Evolutionary conservation across 2,797 vertebrate species (phyloP).

Genomic region (Helicolenus hilgendorfi): DNA sequence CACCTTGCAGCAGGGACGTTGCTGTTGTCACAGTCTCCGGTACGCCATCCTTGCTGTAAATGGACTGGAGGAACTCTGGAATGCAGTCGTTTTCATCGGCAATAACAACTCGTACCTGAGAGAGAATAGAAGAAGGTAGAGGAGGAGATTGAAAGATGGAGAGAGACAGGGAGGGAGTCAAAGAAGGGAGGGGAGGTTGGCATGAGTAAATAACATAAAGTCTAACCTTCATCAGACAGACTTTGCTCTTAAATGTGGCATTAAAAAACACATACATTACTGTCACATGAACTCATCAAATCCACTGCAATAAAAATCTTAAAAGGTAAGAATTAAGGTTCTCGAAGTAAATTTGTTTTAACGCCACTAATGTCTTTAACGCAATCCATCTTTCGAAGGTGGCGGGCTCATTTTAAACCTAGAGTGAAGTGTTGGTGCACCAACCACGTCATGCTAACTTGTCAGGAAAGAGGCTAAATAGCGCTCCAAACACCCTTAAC

Average conservation of each 20-base stretch:
- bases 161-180: background rate
- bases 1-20: conserved; percentile 94
- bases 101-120: conserved; percentile 92
- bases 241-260: background rate
- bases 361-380: no score
- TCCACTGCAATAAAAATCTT: background rate
- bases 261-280: background rate
- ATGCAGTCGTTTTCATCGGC: conserved; percentile 93
- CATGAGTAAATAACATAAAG: background rate
- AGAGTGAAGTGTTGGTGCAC: no score
- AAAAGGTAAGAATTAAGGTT: background rate
- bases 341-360: no score
- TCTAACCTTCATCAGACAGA: background rate
- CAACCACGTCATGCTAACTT: no score
- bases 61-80: conserved; percentile 94
- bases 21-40: conserved; percentile 93
- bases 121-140: background rate
- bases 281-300: background rate
- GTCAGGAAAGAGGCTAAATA: no score
- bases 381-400: no score
- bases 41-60: conserved; percentile 93
- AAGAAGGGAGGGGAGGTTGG: no score
- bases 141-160: background rate
- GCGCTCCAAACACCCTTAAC: no score
- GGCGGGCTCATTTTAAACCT: no score